Evolutionary conservation across 2,888 invertebrate genomes (phyloP), one percentile per base, ranked within the genome.

Genomic region (Phymatocera aterrima): DNA sequence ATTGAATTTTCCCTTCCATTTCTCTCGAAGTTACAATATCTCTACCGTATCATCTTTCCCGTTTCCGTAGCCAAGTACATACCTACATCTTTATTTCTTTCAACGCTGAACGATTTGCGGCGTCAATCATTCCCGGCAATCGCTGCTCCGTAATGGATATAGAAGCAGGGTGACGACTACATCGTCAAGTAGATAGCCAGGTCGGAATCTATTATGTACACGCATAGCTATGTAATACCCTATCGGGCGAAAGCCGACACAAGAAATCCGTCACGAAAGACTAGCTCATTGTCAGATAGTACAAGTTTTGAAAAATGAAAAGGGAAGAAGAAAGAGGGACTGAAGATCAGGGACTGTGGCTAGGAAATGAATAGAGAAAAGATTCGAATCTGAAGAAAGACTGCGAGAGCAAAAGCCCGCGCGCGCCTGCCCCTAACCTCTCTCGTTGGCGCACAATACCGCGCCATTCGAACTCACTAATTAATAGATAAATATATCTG

Each of bases 401-500:
- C n/a, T n/a, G n/a, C n/a, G n/a, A n/a, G n/a, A n/a, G n/a, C n/a
- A n/a, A n/a, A n/a, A n/a, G n/a, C n/a, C n/a, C n/a, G n/a, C n/a
- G 5, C 21, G 12, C 18, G 51, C 18, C 57, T 28, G 57, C 51
- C 24, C 28, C 31, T 37, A 12, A 10, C 6, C 28, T 10, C 31
- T 64, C 37, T 64, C 61, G 61, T 34, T 64, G 61, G 37, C 61
- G 24, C 37, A 37, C n/a, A n/a, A n/a, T n/a, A n/a, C n/a, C n/a
- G n/a, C 37, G 61, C 18, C 61, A 37, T 37, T 64, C 61, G 21
- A 64, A 64, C 61, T 64, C 34, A 18, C 61, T 64, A 64, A 64
- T 64, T 15, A 64, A 64, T 64, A 37, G 61, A 64, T 64, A 64
- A 64, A 64, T 64, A 64, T 64, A 64, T 8, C 37, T 18, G 37